These are phyloP conservation scores for Zaprionus inermis DNA, from an alignment of 1,140 invertebrate genomes.

Conservation along the genomic window DNA sequence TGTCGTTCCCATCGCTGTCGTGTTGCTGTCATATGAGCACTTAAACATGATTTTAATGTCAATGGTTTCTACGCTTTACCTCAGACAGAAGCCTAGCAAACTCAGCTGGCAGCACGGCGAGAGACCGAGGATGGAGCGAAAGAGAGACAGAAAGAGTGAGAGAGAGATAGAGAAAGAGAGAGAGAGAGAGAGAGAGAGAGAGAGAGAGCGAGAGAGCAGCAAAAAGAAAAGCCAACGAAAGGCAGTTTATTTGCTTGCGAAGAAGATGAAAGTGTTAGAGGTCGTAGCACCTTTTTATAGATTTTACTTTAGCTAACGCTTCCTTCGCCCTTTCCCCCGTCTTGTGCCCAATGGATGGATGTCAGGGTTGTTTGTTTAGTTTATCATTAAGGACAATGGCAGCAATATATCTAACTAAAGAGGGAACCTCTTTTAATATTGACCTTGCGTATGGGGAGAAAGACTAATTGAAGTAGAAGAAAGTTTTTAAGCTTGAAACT, in stretches of 20 bases:
- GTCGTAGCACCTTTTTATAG: slow-evolving; percentile 59
- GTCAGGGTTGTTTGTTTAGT: slow-evolving; percentile 37
- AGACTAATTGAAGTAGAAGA: background rate
- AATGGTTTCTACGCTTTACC: slow-evolving; percentile 66
- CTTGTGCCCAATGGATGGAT: slow-evolving; percentile 11
- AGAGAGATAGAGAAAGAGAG: too few species aligned
- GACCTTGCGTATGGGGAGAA: too few species aligned
- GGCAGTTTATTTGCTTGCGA: slow-evolving; percentile 62
- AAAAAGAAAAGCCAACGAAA: slow-evolving; percentile 29
- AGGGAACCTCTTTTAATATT: background rate
- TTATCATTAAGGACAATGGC: slow-evolving; percentile 23
- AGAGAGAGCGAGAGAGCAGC: background rate
- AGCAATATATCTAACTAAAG: slow-evolving; percentile 9
- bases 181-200: background rate
- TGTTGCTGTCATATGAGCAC: slow-evolving; percentile 76
- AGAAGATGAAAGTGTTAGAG: slow-evolving; percentile 75
- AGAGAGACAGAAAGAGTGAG: background rate
- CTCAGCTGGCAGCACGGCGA: background rate
- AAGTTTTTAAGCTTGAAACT: background rate
- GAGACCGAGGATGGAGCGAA: slow-evolving; percentile 17
- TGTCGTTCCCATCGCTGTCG: slow-evolving; percentile 54
- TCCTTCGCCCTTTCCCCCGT: too few species aligned
- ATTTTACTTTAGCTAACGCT: slow-evolving; percentile 49
- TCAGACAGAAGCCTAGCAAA: background rate
- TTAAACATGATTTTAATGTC: slow-evolving; percentile 84